A percentile compares a stretch with the other conserved stretches of the same genome.
Conservation (phyloP, 2,888 invertebrate genomes). For the Azorinus chamasolen region DNA sequence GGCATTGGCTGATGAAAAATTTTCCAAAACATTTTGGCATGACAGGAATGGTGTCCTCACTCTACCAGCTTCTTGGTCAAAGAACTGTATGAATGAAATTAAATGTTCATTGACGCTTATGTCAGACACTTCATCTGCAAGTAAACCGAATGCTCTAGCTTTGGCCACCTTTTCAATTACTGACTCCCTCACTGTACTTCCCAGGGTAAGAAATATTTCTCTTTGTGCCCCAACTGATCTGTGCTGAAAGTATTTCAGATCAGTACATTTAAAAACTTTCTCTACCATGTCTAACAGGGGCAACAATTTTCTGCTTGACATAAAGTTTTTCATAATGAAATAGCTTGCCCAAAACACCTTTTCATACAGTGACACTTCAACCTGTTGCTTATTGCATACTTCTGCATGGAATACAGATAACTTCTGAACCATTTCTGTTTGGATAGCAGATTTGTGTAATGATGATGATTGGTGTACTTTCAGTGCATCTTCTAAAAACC, state of each 20-base stretch:
- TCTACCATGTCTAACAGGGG: too few species aligned
- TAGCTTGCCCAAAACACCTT: slow-evolving; percentile 31
- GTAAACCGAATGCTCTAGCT: slow-evolving; percentile 23
- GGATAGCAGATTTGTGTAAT: too few species aligned
- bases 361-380: too few species aligned
- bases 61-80: too few species aligned
- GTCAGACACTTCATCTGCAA: slow-evolving; percentile 49
- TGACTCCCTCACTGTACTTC: slow-evolving; percentile 12
- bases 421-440: too few species aligned
- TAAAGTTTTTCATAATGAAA: slow-evolving; percentile 43
- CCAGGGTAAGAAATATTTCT: slow-evolving; percentile 37
- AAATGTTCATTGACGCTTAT: too few species aligned
- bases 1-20: slow-evolving; percentile 27
- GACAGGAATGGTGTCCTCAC: too few species aligned
- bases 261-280: slow-evolving; percentile 11
- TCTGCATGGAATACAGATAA: slow-evolving; percentile 13
- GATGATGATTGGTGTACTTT: too few species aligned
- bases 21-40: slow-evolving; percentile 35
- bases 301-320: slow-evolving; percentile 24
- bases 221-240: slow-evolving; percentile 21
- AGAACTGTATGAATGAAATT: too few species aligned
- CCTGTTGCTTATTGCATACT: too few species aligned
- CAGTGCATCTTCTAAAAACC: slow-evolving; percentile 12
- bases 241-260: slow-evolving; percentile 42
- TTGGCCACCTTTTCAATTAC: too few species aligned